Evolutionary conservation across 2,113 vertebrate genomes (phyloP), one percentile per base, ranked within the genome.

Genomic region (Cinclus cinclus): DNA sequence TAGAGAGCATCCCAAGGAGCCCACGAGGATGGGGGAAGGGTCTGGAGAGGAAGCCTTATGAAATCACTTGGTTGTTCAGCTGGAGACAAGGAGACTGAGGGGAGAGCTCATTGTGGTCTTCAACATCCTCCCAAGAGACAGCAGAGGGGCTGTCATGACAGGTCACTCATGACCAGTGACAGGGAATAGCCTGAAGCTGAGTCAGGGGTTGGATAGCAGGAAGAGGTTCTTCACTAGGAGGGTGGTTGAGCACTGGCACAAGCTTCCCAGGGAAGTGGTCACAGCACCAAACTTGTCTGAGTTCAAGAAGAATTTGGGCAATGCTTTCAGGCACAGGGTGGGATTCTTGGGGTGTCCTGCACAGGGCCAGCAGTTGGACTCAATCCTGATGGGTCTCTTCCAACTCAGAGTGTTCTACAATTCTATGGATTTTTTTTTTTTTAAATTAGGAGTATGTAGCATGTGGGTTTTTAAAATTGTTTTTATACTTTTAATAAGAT

Each of bases 401-500:
- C 77, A 82, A 67, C 77, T 75, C 69, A 30, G 39, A 73, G n/a
- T 89, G n/a, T 44, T 60, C 69, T 30, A 33, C 59, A 15, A 74
- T 67, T 82, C 60, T n/a, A n/a, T n/a, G n/a, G n/a, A n/a, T 14
- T 52, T 49, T 31, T 52, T 73, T 23, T 33, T 87, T n/a, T 49
- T 27, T 84, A 44, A 24, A 82, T 56, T 86, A 88, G 77, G n/a
- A 69, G 77, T 96, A 94, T 91, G 85, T 97, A 97, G 94, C 93
- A 63, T 90, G 82, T 30, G 7, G 2, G 1, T 35, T 80, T 65
- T 95, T 93, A 90, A 42, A 86, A 86, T 95, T 94, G 88, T 93
- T 97, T 97, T 94, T 95, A 60, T 77, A 87, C 75, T 97, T 97
- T 97, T 92, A 96, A 87, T 78, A 64, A 95, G 90, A 60, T 97